Percentiles rank a stretch among this genome's conserved stretches.
Evolutionary conservation across 2,888 invertebrate species (phyloP).

Genomic region (Epinotia bilunana): DNA sequence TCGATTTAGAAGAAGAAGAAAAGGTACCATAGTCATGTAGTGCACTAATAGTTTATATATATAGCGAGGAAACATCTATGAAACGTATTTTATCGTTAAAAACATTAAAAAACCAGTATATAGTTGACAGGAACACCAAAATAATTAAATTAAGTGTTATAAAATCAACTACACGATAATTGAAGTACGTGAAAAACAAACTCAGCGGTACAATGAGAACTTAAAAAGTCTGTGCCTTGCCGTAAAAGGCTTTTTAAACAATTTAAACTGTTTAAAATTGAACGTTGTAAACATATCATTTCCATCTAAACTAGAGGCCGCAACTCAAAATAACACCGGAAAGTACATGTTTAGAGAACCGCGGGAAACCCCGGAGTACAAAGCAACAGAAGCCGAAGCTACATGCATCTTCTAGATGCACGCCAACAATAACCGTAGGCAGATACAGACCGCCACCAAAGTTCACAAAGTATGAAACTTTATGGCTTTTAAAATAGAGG

Average conservation of each 20-base stretch:
- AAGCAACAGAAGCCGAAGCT: constrained; percentile 44
- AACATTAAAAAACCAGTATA: neutral
- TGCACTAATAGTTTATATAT: no score
- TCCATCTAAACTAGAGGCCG: constrained; percentile 29
- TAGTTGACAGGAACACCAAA: neutral
- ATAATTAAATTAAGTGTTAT: neutral
- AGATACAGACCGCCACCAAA: neutral
- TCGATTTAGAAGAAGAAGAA: no score
- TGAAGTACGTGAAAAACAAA: neutral
- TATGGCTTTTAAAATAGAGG: constrained; percentile 18
- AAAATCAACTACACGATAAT: neutral
- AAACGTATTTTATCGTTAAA: neutral
- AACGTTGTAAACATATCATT: constrained; percentile 7
- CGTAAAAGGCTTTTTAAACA: neutral
- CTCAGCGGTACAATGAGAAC: neutral
- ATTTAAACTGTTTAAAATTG: constrained; percentile 1
- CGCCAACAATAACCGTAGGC: constrained; percentile 2
- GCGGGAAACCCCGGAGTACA: constrained; percentile 34
- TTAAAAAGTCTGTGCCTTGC: neutral
- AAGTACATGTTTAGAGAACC: constrained; percentile 29
- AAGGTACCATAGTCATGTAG: no score
- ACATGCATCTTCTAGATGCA: constrained; percentile 6
- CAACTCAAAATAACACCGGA: constrained; percentile 17
- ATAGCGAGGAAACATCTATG: no score
- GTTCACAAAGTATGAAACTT: neutral